Evolutionary conservation across 2,797 vertebrate genomes (phyloP).

Genomic region (Eulemur coronatus): DNA sequence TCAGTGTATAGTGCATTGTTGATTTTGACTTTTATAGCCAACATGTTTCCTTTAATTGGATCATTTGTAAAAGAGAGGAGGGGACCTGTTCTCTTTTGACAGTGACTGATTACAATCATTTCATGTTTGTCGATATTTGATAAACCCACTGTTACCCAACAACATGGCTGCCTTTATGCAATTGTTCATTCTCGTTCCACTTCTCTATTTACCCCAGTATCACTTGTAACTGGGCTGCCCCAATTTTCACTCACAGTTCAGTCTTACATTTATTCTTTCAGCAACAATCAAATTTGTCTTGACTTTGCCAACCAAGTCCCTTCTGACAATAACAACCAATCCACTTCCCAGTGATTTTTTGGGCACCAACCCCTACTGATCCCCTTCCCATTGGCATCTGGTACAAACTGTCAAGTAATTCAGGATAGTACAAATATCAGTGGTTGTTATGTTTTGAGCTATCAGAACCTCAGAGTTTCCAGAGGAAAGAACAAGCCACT

Average conservation of each 20-base stretch:
- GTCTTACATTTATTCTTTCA: background rate
- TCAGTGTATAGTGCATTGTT: slow-evolving; percentile 89
- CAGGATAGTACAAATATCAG: background rate
- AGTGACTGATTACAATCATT: slow-evolving; percentile 90
- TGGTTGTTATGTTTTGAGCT: background rate
- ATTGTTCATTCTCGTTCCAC: slow-evolving; percentile 69
- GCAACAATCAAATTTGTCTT: background rate
- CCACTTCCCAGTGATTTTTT: background rate
- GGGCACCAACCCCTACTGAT: background rate
- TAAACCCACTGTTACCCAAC: slow-evolving; percentile 88
- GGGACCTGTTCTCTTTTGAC: slow-evolving; percentile 87
- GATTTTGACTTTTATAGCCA: slow-evolving; percentile 92
- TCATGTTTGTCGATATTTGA: slow-evolving; percentile 93
- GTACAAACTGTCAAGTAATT: background rate
- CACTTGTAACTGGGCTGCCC: slow-evolving; percentile 2
- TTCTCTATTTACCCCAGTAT: slow-evolving; percentile 66
- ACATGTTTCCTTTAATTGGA: slow-evolving; percentile 92
- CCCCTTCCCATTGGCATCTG: background rate
- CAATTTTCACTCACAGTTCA: background rate
- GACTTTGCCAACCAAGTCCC: slow-evolving; percentile 24
- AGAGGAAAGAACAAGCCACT: background rate
- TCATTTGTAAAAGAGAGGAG: slow-evolving; percentile 91
- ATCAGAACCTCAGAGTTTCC: background rate
- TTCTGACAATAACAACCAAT: slow-evolving; percentile 3
- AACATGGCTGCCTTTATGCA: slow-evolving; percentile 85